phyloP scores from a whole-genome alignment of 2,888 invertebrate genomes.

The Ectemnius continuus region DNA sequence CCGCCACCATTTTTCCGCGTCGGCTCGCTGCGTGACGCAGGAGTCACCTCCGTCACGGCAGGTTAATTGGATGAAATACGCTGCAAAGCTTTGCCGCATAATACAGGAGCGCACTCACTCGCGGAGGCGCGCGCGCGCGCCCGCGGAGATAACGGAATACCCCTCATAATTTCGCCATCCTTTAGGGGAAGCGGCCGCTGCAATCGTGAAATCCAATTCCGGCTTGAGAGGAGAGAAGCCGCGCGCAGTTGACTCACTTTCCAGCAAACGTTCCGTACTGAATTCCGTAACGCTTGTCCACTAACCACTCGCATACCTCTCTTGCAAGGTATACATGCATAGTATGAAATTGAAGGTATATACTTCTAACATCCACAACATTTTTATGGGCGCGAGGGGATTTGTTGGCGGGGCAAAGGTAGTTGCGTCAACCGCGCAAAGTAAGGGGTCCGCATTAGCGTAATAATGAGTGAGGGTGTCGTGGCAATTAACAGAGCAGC shows the following conservation, averaged over 20 bases:
- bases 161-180: conserved; percentile 29
- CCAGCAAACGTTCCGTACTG: no score
- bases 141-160: conserved; percentile 26
- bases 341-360: no score
- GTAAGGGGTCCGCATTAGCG: conserved; percentile 1
- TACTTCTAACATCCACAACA: no score
- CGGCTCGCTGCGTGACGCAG: background rate
- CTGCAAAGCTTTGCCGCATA: conserved; percentile 22
- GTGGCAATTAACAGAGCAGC: no score
- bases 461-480: background rate
- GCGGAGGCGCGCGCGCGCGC: no score
- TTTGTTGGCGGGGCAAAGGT: no score
- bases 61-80: conserved; percentile 41
- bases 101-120: background rate
- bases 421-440: background rate
- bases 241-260: no score
- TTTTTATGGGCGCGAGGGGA: no score
- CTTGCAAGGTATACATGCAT: no score
- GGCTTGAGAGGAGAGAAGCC: background rate
- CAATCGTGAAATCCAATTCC: conserved; percentile 3
- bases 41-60: conserved; percentile 12
- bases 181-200: conserved; percentile 1
- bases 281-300: no score
- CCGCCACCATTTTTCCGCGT: conserved; percentile 1
- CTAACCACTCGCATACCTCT: no score